phyloP scores from a whole-genome alignment of 2,888 invertebrate species.

The Nowickia ferox region DNA sequence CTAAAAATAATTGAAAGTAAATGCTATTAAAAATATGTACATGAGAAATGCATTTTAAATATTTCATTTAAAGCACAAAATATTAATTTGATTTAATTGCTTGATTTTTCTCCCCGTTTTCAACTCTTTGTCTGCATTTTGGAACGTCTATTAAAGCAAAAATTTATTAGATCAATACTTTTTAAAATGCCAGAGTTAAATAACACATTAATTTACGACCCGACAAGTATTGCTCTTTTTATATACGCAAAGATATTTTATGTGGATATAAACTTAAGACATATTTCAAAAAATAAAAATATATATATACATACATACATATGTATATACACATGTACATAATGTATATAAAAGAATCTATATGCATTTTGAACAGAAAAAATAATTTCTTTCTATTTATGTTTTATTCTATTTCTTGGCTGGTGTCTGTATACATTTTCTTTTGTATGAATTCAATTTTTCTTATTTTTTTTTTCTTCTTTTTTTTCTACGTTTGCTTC shows the following conservation, averaged over 20 bases:
- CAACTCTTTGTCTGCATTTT: slow-evolving; percentile 1
- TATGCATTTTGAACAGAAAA: not conserved
- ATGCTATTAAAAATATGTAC: too few species aligned
- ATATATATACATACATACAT: not conserved
- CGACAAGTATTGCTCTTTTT: slow-evolving; percentile 10
- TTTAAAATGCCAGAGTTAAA: not conserved
- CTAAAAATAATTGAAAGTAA: too few species aligned
- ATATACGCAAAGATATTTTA: not conserved
- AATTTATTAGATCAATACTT: slow-evolving; percentile 40
- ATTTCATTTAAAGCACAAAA: too few species aligned
- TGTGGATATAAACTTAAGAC: slow-evolving; percentile 27
- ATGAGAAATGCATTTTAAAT: too few species aligned
- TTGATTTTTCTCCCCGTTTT: not conserved
- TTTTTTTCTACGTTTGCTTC: not conserved
- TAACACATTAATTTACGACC: not conserved
- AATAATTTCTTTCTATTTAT: slow-evolving; percentile 21
- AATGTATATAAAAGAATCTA: not conserved
- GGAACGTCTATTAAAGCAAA: slow-evolving; percentile 19
- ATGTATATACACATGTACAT: not conserved
- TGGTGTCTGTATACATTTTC: slow-evolving; percentile 8
- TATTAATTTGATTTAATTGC: not conserved
- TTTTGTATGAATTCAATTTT: slow-evolving; percentile 32
- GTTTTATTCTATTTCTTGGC: slow-evolving; percentile 20
- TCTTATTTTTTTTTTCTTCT: not conserved
- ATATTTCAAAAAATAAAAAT: not conserved